These are phyloP conservation scores for Phrynocephalus vlangalii DNA, from an alignment of 2,797 vertebrate genomes.

Conservation along the genomic window DNA sequence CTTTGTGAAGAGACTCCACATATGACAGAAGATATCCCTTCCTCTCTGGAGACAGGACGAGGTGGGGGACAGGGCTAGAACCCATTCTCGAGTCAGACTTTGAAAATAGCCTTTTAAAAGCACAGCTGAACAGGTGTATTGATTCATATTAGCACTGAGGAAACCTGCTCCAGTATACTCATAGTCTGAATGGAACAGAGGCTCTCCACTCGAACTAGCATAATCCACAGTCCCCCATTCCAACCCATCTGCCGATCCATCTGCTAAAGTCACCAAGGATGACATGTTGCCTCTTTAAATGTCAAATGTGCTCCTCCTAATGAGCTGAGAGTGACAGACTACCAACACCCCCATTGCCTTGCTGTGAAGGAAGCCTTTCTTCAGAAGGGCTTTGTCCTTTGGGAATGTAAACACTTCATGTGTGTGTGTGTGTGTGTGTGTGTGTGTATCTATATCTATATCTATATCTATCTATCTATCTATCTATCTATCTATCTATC, in stretches of 20 bases:
- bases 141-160: too few relatives aligned
- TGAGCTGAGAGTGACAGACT: neutral
- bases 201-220: neutral
- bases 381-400: constrained; percentile 23
- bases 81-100: neutral
- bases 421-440: too few relatives aligned
- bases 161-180: too few relatives aligned
- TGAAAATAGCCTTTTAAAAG: too few relatives aligned
- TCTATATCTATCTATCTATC: too few relatives aligned
- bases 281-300: neutral
- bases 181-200: neutral
- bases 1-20: neutral
- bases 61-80: too few relatives aligned
- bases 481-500: too few relatives aligned
- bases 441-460: too few relatives aligned
- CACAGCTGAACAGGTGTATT: too few relatives aligned
- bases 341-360: constrained; percentile 25
- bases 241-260: neutral
- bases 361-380: neutral
- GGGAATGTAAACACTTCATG: neutral
- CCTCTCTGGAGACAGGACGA: too few relatives aligned
- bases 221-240: constrained; percentile 15
- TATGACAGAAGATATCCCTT: neutral
- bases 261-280: neutral
- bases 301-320: constrained; percentile 9